Conservation (phyloP, 1,140 invertebrate species). For the Microplitis mediator region DNA sequence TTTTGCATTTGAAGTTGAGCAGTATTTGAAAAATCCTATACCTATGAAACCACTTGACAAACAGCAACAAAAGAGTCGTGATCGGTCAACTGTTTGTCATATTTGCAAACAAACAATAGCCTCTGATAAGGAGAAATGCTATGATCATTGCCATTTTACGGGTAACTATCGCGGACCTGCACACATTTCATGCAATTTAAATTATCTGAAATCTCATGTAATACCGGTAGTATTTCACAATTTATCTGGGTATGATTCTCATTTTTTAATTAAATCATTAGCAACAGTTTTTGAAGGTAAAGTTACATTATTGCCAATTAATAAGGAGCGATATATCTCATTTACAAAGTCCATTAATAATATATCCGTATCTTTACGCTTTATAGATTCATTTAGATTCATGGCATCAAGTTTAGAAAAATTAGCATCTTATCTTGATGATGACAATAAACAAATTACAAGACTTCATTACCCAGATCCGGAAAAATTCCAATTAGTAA, state of each 20-base stretch:
- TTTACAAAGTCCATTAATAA: no score
- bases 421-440: constrained; percentile 34
- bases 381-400: no score
- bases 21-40: no score
- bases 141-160: constrained; percentile 49
- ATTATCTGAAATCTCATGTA: constrained; percentile 36
- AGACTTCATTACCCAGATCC: constrained; percentile 9
- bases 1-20: no score
- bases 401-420: constrained; percentile 14
- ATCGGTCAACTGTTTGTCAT: no score
- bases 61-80: no score
- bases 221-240: constrained; percentile 35
- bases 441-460: constrained; percentile 25
- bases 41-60: no score
- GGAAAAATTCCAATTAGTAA: constrained; percentile 30
- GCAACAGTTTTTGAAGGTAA: no score
- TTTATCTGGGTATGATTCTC: constrained; percentile 29
- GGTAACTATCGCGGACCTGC: constrained; percentile 46
- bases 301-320: no score
- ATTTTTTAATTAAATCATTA: constrained; percentile 30
- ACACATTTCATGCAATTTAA: constrained; percentile 50
- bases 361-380: no score
- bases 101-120: no score
- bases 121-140: constrained; percentile 11
- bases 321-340: no score